These are phyloP conservation scores for Verasper variegatus DNA, from an alignment of 2,113 vertebrate species.

Conservation along the genomic window DNA sequence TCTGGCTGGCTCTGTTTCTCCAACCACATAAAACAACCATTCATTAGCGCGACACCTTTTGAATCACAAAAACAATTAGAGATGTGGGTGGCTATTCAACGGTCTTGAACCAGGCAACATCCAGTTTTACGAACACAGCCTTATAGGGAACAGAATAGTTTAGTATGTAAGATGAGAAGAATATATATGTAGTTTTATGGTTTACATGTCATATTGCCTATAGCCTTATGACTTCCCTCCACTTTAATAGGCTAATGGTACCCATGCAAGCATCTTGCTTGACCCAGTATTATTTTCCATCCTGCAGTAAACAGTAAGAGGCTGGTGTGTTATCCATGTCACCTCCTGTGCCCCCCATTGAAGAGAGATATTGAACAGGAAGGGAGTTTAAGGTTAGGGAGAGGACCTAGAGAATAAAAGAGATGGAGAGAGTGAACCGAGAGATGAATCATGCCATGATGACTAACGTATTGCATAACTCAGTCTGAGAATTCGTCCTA, in stretches of 20 bases:
- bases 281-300: neutral
- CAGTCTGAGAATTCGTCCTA: constrained; percentile 65
- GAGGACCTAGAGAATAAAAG: constrained; percentile 20
- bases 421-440: constrained; percentile 14
- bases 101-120: neutral
- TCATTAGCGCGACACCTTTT: neutral
- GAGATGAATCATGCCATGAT: constrained; percentile 70
- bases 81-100: neutral
- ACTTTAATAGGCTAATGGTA: neutral
- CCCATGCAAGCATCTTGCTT: neutral
- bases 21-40: neutral
- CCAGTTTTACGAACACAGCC: neutral
- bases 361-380: constrained; percentile 16
- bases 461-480: constrained; percentile 81
- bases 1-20: neutral
- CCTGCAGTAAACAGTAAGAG: neutral
- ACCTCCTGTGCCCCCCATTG: neutral
- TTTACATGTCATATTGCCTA: no score
- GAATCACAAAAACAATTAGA: neutral
- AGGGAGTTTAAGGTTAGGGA: constrained; percentile 15
- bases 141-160: neutral
- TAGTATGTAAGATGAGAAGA: no score
- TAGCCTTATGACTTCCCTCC: no score
- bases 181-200: no score
- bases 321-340: neutral